Evolutionary conservation across 2,113 vertebrate genomes (phyloP).

Genomic region (Natator depressus): DNA sequence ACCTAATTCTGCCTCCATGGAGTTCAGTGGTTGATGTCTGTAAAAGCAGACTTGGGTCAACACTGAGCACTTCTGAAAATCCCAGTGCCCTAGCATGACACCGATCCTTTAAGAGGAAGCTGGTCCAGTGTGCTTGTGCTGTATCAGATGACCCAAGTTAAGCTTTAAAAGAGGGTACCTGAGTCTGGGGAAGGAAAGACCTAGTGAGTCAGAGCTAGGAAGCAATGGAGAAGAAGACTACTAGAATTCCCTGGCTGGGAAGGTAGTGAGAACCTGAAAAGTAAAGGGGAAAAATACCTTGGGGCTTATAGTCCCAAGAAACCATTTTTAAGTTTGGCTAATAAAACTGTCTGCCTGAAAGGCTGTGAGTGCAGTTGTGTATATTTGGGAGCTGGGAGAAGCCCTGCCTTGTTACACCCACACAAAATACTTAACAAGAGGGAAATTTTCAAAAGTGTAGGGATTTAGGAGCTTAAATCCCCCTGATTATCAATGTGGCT

Average conservation of each 20-base stretch:
- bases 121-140: background rate
- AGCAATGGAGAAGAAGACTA: background rate
- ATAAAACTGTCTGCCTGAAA: background rate
- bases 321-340: background rate
- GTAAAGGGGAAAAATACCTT: background rate
- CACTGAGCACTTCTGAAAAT: background rate
- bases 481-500: background rate
- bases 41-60: background rate
- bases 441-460: background rate
- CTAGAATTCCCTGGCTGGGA: background rate
- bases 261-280: background rate
- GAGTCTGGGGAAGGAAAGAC: background rate
- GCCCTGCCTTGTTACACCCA: background rate
- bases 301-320: background rate
- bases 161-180: background rate
- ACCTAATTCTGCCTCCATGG: constrained; percentile 9
- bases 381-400: background rate
- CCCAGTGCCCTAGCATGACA: background rate
- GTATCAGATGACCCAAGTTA: background rate
- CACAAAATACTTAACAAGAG: background rate
- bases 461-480: background rate
- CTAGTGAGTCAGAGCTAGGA: background rate
- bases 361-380: background rate
- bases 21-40: background rate
- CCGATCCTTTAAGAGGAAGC: background rate